These are phyloP conservation scores for Drosophila mulleri DNA, from an alignment of 2,888 invertebrate genomes.

Conservation along the genomic window DNA sequence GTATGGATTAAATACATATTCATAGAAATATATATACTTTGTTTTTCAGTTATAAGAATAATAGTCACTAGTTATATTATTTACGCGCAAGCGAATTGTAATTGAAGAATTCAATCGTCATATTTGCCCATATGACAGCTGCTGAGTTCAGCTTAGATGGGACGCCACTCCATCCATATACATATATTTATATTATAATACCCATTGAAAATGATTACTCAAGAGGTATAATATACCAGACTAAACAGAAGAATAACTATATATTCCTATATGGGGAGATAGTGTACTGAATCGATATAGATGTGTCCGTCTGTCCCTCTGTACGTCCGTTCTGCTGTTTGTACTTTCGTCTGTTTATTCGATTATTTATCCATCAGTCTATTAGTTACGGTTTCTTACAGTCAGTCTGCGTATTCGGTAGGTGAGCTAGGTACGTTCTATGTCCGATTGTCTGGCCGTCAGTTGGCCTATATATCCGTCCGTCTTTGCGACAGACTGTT, in stretches of 20 bases:
- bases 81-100: conserved; percentile 18
- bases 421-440: no score
- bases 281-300: no score
- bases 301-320: background rate
- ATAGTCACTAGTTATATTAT: conserved; percentile 18
- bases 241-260: no score
- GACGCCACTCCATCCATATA: background rate
- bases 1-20: background rate
- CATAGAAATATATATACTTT: background rate
- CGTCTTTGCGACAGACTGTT: background rate
- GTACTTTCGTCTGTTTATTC: background rate
- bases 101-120: conserved; percentile 41
- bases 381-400: no score
- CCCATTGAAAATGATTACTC: background rate
- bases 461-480: background rate
- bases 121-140: conserved; percentile 37
- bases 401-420: no score
- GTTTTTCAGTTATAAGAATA: conserved; percentile 11
- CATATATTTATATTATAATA: background rate
- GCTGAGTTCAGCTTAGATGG: conserved; percentile 18
- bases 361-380: background rate
- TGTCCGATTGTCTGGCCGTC: background rate
- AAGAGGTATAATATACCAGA: no score
- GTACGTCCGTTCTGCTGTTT: background rate
- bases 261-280: no score